phyloP scores from a whole-genome alignment of 2,113 vertebrate species.

The Halcyon senegalensis region DNA sequence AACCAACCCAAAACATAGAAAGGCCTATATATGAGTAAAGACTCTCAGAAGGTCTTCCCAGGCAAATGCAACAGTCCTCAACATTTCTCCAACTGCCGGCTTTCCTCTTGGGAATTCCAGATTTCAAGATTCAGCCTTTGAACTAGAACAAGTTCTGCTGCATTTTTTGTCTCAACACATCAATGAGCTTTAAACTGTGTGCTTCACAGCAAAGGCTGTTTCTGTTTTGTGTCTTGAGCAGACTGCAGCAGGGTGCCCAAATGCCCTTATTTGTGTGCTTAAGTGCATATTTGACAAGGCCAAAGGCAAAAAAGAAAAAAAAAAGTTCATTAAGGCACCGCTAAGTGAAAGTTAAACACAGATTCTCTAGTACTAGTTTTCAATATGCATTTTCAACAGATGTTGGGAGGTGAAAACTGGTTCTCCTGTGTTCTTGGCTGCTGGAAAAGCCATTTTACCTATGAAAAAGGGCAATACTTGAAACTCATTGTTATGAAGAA shows the following conservation, averaged over 20 bases:
- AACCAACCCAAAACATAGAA: neutral
- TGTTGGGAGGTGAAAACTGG: neutral
- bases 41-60: neutral
- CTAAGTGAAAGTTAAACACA: neutral
- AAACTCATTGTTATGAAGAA: neutral
- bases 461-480: neutral
- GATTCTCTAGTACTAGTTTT: neutral
- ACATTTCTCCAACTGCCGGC: neutral
- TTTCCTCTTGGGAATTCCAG: neutral
- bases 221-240: neutral
- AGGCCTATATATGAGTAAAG: neutral
- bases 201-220: neutral
- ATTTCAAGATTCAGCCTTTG: neutral
- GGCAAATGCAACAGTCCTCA: neutral
- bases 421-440: neutral
- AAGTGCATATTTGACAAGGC: neutral
- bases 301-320: neutral
- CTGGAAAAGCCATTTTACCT: neutral
- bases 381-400: neutral
- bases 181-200: neutral
- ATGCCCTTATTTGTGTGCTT: neutral
- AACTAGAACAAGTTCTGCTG: neutral
- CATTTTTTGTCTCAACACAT: neutral
- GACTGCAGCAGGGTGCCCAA: neutral
- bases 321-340: neutral